Evolutionary conservation across 2,888 invertebrate species (phyloP).

Genomic region (Perizoma flavofasciatum): DNA sequence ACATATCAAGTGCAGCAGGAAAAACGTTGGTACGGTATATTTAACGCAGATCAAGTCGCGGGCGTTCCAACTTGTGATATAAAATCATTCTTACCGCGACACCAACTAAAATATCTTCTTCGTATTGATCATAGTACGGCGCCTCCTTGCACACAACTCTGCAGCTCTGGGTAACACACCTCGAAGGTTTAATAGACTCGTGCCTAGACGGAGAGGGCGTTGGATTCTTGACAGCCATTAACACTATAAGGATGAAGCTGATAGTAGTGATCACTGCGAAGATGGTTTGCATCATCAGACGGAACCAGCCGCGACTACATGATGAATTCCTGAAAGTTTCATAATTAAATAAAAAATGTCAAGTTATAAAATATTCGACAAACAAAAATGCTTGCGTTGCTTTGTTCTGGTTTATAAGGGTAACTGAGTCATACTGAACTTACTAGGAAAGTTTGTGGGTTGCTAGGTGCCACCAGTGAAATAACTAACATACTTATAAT

Average conservation of each 20-base stretch:
- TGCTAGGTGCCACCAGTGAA: too few relatives aligned
- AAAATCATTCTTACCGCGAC: slow-evolving; percentile 50
- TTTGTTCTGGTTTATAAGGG: too few relatives aligned
- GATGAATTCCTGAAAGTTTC: slow-evolving; percentile 58
- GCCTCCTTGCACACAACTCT: slow-evolving; percentile 55
- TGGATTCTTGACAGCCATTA: slow-evolving; percentile 52
- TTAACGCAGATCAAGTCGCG: too few relatives aligned
- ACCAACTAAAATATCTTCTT: slow-evolving; percentile 54
- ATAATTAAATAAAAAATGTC: too few relatives aligned
- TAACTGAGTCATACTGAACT: too few relatives aligned
- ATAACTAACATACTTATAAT: too few relatives aligned
- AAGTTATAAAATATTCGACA: neutral
- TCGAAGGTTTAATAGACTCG: slow-evolving; percentile 12
- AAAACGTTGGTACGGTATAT: too few relatives aligned
- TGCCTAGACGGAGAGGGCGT: slow-evolving; percentile 1
- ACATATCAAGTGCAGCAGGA: too few relatives aligned
- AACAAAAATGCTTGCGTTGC: too few relatives aligned
- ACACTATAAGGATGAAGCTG: slow-evolving; percentile 67
- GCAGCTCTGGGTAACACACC: slow-evolving; percentile 52
- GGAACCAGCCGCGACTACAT: slow-evolving; percentile 69
- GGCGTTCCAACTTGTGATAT: neutral
- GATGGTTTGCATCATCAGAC: slow-evolving; percentile 58
- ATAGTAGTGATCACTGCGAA: slow-evolving; percentile 66
- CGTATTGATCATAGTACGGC: slow-evolving; percentile 49
- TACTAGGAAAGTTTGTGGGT: too few relatives aligned